Percentiles rank a stretch among this genome's conserved stretches.
Conservation (phyloP, 2,113 vertebrate species). For the Dinomys branickii region DNA sequence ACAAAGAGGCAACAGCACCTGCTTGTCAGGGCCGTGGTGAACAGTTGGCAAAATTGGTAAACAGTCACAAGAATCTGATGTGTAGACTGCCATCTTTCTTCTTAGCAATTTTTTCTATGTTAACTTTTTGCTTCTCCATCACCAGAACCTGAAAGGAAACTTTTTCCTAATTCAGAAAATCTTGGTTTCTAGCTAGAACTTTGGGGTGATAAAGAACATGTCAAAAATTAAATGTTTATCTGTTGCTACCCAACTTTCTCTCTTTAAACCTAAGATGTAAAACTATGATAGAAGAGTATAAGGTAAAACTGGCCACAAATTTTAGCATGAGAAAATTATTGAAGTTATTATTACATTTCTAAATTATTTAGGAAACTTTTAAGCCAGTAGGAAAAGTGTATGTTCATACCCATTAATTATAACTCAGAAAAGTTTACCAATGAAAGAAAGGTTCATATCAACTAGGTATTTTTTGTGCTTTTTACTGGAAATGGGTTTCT, state of each 20-base stretch:
- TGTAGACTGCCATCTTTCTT: background rate
- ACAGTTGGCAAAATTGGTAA: background rate
- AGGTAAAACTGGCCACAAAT: background rate
- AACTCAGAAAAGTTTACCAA: background rate
- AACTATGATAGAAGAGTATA: background rate
- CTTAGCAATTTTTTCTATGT: background rate
- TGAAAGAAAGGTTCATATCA: background rate
- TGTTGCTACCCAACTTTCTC: background rate
- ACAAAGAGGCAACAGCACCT: background rate
- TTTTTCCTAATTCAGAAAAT: background rate
- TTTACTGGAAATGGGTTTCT: background rate
- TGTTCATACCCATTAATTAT: background rate
- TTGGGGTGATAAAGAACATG: background rate
- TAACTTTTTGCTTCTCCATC: background rate
- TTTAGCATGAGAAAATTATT: background rate
- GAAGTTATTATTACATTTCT: background rate
- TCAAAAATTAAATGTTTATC: background rate
- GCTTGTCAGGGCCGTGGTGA: background rate
- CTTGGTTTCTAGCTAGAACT: background rate
- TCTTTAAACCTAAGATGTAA: background rate
- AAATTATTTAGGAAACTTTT: background rate
- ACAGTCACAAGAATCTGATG: background rate
- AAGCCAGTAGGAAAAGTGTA: background rate
- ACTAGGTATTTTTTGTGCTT: background rate
- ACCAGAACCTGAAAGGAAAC: background rate